Conservation (phyloP, 2,888 invertebrate genomes). For the Tinea pellionella region DNA sequence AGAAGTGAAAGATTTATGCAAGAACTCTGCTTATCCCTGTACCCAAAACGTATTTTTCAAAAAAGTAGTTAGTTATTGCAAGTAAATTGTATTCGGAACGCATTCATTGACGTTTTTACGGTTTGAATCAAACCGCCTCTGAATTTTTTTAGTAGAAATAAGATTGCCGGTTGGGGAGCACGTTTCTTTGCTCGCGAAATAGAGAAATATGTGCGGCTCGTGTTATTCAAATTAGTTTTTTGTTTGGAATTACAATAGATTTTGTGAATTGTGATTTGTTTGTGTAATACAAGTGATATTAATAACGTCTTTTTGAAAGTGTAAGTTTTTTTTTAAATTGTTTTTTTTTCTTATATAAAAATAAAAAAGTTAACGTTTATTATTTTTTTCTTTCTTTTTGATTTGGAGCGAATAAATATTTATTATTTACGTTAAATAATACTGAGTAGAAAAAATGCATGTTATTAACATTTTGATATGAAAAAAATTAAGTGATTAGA, state of each 20-base stretch:
- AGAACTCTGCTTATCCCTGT: too few relatives aligned
- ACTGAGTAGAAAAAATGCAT: too few relatives aligned
- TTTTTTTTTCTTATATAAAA: too few relatives aligned
- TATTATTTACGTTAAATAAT: too few relatives aligned
- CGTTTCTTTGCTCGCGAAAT: neutral
- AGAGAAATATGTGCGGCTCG: neutral
- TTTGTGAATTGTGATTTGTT: neutral
- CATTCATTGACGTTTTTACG: neutral
- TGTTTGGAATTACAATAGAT: neutral
- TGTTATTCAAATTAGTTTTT: slow-evolving; percentile 4
- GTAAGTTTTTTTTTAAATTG: neutral
- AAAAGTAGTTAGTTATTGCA: too few relatives aligned
- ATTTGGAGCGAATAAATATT: too few relatives aligned
- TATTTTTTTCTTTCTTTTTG: too few relatives aligned
- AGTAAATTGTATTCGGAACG: neutral
- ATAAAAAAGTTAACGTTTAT: too few relatives aligned
- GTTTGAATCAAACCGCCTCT: neutral
- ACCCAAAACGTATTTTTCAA: too few relatives aligned
- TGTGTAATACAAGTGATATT: neutral
- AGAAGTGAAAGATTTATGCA: too few relatives aligned
- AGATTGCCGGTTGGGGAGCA: neutral
- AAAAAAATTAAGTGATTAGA: too few relatives aligned
- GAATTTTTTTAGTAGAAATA: neutral
- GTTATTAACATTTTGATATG: too few relatives aligned
- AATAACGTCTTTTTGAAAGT: neutral